Percentiles rank a stretch among this genome's conserved stretches.
Conservation (phyloP, 2,797 vertebrate genomes). For the Hypotaenidia philippensis region DNA sequence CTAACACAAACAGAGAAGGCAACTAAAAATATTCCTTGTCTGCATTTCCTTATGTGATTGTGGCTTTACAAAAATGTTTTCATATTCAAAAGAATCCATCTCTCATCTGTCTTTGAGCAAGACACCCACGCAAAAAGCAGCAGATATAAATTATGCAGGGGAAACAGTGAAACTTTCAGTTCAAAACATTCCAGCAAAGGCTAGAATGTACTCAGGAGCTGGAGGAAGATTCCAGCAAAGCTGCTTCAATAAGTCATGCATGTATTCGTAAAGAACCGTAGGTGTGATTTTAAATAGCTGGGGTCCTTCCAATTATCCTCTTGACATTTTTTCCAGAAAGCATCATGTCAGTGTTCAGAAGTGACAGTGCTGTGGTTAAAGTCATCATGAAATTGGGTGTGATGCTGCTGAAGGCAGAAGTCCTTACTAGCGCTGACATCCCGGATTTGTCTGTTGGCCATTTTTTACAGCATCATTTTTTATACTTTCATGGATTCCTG, state of each 20-base stretch:
- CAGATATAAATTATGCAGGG: background rate
- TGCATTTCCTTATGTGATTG: background rate
- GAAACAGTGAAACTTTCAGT: background rate
- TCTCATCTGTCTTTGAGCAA: background rate
- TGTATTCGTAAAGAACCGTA: constrained; percentile 14
- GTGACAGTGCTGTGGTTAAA: background rate
- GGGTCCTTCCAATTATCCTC: background rate
- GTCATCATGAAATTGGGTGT: background rate
- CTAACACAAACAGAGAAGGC: background rate
- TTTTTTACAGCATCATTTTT: background rate
- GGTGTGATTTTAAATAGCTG: background rate
- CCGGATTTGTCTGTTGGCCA: background rate
- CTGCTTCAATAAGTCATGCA: background rate
- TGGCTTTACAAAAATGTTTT: constrained; percentile 21
- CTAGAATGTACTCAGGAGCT: background rate
- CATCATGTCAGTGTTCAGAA: background rate
- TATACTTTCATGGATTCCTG: background rate
- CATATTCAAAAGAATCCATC: constrained; percentile 12
- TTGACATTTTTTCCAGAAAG: background rate
- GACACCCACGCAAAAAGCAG: constrained; percentile 30
- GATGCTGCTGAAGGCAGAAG: background rate
- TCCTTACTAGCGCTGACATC: background rate
- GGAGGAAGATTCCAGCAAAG: background rate
- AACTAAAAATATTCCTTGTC: constrained; percentile 5
- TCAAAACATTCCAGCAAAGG: background rate